Evolutionary conservation across 2,113 vertebrate genomes (phyloP).

Genomic region (Lophius piscatorius): DNA sequence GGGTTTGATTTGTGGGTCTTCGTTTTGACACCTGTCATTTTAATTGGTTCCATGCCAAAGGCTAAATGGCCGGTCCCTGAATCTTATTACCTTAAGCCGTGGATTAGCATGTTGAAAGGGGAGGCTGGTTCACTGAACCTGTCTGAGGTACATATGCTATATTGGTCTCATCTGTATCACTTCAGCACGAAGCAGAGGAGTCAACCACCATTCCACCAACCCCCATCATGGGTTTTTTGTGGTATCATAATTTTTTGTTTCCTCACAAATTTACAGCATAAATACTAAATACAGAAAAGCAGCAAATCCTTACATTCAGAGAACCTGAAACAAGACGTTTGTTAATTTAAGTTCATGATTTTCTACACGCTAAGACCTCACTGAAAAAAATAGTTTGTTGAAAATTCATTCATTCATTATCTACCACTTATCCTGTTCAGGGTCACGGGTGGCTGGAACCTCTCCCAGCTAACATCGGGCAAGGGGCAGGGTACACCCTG

Average conservation of each 20-base stretch:
- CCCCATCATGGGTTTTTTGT: neutral
- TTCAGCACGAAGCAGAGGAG: slow-evolving; percentile 31
- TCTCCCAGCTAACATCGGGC: too few relatives aligned
- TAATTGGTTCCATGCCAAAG: slow-evolving; percentile 20
- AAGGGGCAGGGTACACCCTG: too few relatives aligned
- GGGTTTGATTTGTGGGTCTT: slow-evolving; percentile 18
- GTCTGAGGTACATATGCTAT: slow-evolving; percentile 41
- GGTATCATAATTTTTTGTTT: neutral
- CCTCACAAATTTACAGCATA: neutral
- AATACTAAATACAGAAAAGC: too few relatives aligned
- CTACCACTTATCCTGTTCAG: too few relatives aligned
- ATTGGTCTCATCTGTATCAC: slow-evolving; percentile 45
- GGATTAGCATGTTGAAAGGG: slow-evolving; percentile 74
- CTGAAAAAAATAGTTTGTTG: too few relatives aligned
- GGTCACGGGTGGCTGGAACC: too few relatives aligned
- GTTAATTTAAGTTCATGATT: too few relatives aligned
- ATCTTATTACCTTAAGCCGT: slow-evolving; percentile 78
- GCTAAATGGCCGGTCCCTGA: slow-evolving; percentile 36
- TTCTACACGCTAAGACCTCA: too few relatives aligned
- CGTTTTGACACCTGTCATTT: slow-evolving; percentile 59
- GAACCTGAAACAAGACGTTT: too few relatives aligned
- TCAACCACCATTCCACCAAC: slow-evolving; percentile 4
- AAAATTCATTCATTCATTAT: too few relatives aligned
- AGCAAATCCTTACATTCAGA: too few relatives aligned
- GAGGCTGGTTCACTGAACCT: slow-evolving; percentile 31